Evolutionary conservation across 2,888 invertebrate species (phyloP), one percentile per base, ranked within the genome.

Genomic region (Parelbella ahira): DNA sequence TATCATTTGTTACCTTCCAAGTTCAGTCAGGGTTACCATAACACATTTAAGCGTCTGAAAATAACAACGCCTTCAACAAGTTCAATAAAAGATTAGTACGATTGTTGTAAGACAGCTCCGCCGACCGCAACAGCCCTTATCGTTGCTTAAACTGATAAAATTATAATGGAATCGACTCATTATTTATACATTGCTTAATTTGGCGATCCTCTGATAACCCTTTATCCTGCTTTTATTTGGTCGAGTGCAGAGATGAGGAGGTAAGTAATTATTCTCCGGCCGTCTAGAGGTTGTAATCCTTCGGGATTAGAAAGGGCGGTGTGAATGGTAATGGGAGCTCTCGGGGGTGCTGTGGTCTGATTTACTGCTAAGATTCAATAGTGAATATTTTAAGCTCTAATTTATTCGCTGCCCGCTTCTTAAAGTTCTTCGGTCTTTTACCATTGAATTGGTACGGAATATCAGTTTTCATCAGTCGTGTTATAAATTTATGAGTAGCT

Each of bases 321-420:
- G 80, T 77, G 83, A 81, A 84, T 83, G 79, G 82, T 84, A 86
- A 83, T 84, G 81, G 77, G 68, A 77, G 74, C 72, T 75, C 69
- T 68, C 72, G 51, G 74, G 76, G 79, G 74, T 77, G 70, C 79
- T 79, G 82, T 71, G 84, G 79, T 81, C 76, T 83, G 82, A 86
- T 84, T 87, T 87, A 84, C 81, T 72, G 79, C 81, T 74, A 76
- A 79, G 76, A 81, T 83, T 84, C 82, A 82, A 86, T 84, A 82
- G 71, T 83, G 86, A 87, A 86, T 84, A 84, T 82, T 84, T 84
- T 79, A 86, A 75, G 71, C 68, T 52, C 63, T 77, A 76, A 83
- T 82, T 82, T 82, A 83, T 81, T 68, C 59, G 59, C 54, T 54
- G 63, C 58, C 63, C 59, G 64, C 63, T 70, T 59, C 63, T 62